These are phyloP conservation scores for Hylyphantes graminicola DNA, from an alignment of 1,140 invertebrate species.

Conservation along the genomic window DNA sequence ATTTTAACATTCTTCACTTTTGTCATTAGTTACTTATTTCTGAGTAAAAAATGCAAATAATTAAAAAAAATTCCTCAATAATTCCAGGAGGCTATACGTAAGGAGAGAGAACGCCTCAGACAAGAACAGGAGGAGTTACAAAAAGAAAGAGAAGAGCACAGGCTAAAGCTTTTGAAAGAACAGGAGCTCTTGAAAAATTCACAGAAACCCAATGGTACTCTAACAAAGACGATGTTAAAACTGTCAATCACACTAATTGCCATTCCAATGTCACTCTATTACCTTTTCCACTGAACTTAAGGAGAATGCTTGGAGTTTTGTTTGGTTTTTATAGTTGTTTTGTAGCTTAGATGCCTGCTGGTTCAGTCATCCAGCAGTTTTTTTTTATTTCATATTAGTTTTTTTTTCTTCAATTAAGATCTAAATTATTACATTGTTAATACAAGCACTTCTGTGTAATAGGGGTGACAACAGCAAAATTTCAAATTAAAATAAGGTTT, in stretches of 20 bases:
- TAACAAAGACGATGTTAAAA: constrained; percentile 22
- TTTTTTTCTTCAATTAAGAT: constrained; percentile 4
- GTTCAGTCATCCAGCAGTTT: constrained; percentile 23
- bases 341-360: constrained; percentile 27
- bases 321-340: not conserved
- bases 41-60: too few species aligned
- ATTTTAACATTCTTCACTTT: too few species aligned
- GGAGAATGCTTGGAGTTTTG: constrained; percentile 1
- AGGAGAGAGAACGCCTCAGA: constrained; percentile 63
- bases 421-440: too few species aligned
- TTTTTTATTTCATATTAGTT: not conserved
- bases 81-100: constrained; percentile 56
- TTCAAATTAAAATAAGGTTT: too few species aligned
- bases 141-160: constrained; percentile 66
- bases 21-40: too few species aligned
- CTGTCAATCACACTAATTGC: constrained; percentile 42
- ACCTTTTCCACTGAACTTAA: constrained; percentile 23
- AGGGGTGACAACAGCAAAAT: too few species aligned
- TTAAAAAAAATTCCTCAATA: too few species aligned
- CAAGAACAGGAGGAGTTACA: constrained; percentile 62
- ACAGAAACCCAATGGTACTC: constrained; percentile 46
- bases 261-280: constrained; percentile 51
- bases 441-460: too few species aligned
- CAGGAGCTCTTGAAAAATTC: constrained; percentile 39
- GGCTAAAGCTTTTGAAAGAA: constrained; percentile 63